Percentiles rank a stretch among this genome's conserved stretches.
Evolutionary conservation across 2,113 vertebrate species (phyloP).

Genomic region (Elephas maximus): DNA sequence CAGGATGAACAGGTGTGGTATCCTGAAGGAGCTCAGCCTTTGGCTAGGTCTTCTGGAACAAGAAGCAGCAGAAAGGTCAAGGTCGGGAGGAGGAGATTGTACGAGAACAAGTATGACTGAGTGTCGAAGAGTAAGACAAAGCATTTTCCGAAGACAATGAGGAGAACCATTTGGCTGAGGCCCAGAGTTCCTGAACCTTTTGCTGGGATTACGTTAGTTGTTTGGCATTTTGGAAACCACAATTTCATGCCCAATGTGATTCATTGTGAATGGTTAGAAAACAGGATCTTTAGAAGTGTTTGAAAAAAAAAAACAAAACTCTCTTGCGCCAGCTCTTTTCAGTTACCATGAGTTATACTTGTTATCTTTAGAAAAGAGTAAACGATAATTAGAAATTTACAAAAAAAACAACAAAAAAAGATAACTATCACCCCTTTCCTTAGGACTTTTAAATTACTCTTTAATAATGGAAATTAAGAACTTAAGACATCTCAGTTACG

Average conservation of each 20-base stretch:
- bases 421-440: background rate
- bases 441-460: background rate
- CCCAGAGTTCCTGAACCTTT: too few relatives aligned
- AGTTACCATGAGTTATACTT: background rate
- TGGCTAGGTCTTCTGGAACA: background rate
- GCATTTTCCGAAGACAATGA: background rate
- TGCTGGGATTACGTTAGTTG: background rate
- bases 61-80: background rate
- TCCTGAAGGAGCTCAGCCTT: background rate
- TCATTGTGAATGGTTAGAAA: background rate
- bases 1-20: rapidly evolving
- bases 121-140: background rate
- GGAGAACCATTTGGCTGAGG: rapidly evolving
- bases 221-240: background rate
- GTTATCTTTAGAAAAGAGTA: background rate
- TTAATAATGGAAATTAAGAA: background rate
- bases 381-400: background rate
- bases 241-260: background rate
- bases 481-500: background rate
- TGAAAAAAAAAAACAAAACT: too few relatives aligned
- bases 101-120: background rate
- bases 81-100: background rate
- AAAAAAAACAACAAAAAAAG: background rate
- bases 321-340: background rate
- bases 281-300: background rate